phyloP scores from a whole-genome alignment of 2,113 vertebrate genomes.

The Hyaena hyaena region DNA sequence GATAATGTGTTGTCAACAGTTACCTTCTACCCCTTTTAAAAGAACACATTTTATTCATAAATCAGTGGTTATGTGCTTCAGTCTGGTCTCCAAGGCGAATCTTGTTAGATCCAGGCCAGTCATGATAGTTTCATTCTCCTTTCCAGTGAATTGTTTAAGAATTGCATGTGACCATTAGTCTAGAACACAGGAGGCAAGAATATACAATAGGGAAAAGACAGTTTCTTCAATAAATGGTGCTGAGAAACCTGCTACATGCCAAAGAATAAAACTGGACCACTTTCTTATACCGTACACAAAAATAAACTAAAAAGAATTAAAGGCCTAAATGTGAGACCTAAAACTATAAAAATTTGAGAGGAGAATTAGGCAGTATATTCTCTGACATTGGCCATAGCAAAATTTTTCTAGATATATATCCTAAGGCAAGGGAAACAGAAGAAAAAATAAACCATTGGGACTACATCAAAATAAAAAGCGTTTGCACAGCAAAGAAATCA shows the following conservation, averaged over 20 bases:
- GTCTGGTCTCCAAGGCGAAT: background rate
- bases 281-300: background rate
- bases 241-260: background rate
- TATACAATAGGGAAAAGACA: background rate
- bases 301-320: background rate
- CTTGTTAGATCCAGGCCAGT: background rate
- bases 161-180: background rate
- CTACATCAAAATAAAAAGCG: background rate
- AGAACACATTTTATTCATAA: background rate
- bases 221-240: background rate
- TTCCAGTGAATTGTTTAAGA: slow-evolving; percentile 36
- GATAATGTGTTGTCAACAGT: background rate
- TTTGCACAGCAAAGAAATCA: background rate
- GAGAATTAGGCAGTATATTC: background rate
- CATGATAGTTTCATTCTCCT: background rate
- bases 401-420: background rate
- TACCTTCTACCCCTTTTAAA: background rate
- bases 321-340: background rate
- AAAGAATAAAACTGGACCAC: background rate
- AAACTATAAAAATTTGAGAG: background rate
- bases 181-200: background rate
- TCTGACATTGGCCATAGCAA: background rate
- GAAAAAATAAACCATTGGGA: background rate
- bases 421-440: background rate
- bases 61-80: background rate